Evolutionary conservation across 2,797 vertebrate genomes (phyloP).

Genomic region (Brachyrhaphis roseni): DNA sequence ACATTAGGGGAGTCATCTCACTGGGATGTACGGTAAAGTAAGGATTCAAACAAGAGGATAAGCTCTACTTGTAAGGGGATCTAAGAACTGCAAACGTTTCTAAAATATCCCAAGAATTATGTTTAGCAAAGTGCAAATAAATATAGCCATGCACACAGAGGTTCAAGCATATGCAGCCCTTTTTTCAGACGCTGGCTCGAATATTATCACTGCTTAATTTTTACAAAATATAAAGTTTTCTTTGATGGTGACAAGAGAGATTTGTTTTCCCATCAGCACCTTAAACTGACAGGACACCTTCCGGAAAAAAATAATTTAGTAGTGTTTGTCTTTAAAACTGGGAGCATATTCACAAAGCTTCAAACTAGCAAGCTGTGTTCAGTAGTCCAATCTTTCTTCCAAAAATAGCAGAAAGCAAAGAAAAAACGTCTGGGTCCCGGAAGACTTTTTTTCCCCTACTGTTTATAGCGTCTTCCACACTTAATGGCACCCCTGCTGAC

Average conservation of each 20-base stretch:
- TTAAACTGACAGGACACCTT: constrained; percentile 4
- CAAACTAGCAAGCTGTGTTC: background rate
- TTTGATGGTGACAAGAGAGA: background rate
- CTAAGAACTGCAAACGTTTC: constrained; percentile 30
- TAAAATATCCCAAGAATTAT: constrained; percentile 13
- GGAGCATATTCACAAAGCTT: background rate
- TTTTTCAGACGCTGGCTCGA: constrained; percentile 6
- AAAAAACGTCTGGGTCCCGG: background rate
- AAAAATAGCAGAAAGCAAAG: background rate
- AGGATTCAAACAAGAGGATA: constrained; percentile 31
- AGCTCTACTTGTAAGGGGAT: constrained; percentile 33
- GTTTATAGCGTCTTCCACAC: background rate
- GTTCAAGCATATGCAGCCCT: constrained; percentile 49
- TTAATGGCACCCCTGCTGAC: background rate
- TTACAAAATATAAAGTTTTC: constrained; percentile 3
- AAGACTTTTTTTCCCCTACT: background rate
- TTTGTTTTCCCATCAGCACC: constrained; percentile 15
- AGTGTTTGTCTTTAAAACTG: background rate
- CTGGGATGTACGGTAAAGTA: constrained; percentile 16
- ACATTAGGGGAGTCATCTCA: constrained; percentile 28
- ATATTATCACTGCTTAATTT: background rate
- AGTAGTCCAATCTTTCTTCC: background rate
- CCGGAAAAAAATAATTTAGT: background rate
- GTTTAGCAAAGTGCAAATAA: constrained; percentile 40
- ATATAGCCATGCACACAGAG: constrained; percentile 57